phyloP scores from a whole-genome alignment of 2,113 vertebrate genomes.

The Haplotaxodon microlepis region DNA sequence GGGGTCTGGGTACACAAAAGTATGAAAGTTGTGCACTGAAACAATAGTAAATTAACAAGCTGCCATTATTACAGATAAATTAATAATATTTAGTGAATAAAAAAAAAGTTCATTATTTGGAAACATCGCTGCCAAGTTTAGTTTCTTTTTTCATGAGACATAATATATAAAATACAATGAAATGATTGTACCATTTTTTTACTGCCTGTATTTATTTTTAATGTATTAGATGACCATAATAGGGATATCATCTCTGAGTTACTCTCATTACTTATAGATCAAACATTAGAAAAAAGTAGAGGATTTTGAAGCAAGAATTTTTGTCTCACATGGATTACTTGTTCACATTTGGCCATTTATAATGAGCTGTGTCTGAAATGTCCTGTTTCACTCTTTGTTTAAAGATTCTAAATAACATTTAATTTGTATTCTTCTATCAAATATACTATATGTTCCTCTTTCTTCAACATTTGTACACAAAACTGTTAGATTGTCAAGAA shows the following conservation, averaged over 20 bases:
- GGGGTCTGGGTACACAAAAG: not conserved
- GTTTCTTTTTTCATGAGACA: not conserved
- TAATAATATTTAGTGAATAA: not conserved
- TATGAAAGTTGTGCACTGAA: not conserved
- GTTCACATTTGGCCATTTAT: not conserved
- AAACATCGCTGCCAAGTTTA: accelerated
- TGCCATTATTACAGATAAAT: not conserved
- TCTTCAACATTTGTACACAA: not conserved
- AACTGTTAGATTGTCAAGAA: not conserved
- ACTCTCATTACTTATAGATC: not conserved
- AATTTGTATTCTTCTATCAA: not conserved
- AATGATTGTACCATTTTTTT: not conserved
- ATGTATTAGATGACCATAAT: not conserved
- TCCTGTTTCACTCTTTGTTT: not conserved
- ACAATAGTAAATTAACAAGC: not conserved
- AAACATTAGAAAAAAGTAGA: not conserved
- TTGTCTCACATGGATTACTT: not conserved
- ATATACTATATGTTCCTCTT: not conserved
- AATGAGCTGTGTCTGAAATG: not conserved
- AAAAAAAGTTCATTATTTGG: not conserved
- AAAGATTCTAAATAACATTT: not conserved
- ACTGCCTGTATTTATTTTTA: not conserved
- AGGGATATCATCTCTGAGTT: not conserved
- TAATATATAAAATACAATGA: not conserved
- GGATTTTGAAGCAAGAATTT: not conserved